Evolutionary conservation across 2,888 invertebrate genomes (phyloP), one percentile per base, ranked within the genome.

Genomic region (Drosophila seclusa): DNA sequence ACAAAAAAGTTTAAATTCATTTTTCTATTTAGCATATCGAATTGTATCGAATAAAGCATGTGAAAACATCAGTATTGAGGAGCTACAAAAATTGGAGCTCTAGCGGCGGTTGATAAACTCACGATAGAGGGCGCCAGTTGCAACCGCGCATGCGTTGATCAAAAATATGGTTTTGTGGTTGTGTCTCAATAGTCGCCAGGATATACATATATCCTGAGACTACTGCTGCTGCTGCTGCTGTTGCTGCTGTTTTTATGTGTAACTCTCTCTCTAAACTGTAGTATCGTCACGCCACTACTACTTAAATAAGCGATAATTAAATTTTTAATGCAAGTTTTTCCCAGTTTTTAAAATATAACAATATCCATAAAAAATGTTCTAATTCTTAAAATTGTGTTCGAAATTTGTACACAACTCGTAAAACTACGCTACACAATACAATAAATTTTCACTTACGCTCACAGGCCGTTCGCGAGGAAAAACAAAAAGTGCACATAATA

Each of bases 21-120:
- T 32, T 40, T 18, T 8, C 0, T 24, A 2, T 31, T 7, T 54
- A 87, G 89, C 76, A 50, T 87, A 89, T 59, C 73, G 72, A 8
- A 76, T 87, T 11, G 69, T 87, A 24, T 80, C 89, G 2, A 62
- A 82, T 27, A 54, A 73, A 27, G 89, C 86, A 31, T 87, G 86
- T 21, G 87, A 89, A 50, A 63, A 76, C 31, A 71, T 86, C 0
- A 82, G 73, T 55, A 66, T 76, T 45, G 87, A 87, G 8, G 82
- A 89, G 36, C 69, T 89, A 1, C 54, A 52, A 16, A 73, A 76
- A 16, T 21, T 89, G 31, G 75, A 77, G 45, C 71, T 80, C 29
- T 82, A 72, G 58, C 74, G 59, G 55, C 29, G 24, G 11, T 10
- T 36, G 4, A 10, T 5, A 1, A 40, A 16, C 5, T 2, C 5